Evolutionary conservation across 2,113 vertebrate genomes (phyloP).

Genomic region (Meles meles): DNA sequence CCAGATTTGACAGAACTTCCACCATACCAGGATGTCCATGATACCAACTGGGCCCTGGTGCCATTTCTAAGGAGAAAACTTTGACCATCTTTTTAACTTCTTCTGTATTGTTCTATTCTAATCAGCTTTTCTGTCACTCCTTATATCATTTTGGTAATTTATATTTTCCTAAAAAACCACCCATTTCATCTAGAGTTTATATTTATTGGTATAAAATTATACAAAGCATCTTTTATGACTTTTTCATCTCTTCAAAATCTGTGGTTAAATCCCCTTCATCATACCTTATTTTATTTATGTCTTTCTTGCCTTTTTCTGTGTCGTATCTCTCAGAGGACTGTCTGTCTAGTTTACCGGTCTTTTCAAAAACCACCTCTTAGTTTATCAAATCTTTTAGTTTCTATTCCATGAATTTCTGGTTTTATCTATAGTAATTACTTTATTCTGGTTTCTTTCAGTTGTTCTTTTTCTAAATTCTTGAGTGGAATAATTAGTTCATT

Average conservation of each 20-base stretch:
- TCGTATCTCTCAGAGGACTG: background rate
- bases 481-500: constrained; percentile 39
- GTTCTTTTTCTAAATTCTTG: constrained; percentile 48
- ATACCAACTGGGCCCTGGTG: background rate
- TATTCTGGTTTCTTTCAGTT: constrained; percentile 37
- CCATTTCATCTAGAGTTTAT: constrained; percentile 33
- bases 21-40: background rate
- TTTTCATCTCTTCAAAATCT: background rate
- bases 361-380: constrained; percentile 27
- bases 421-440: constrained; percentile 36
- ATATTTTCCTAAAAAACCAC: constrained; percentile 37
- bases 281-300: background rate
- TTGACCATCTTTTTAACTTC: background rate
- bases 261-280: background rate
- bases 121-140: background rate
- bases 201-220: constrained; percentile 37
- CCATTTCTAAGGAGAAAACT: constrained; percentile 45
- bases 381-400: constrained; percentile 47
- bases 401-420: constrained; percentile 39
- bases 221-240: constrained; percentile 6
- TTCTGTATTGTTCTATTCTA: background rate
- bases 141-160: constrained; percentile 33
- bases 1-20: background rate
- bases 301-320: constrained; percentile 20
- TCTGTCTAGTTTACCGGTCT: constrained; percentile 3